Percentiles rank a stretch among this genome's conserved stretches.
These are phyloP conservation scores for Pygoscelis antarcticus DNA, from an alignment of 2,113 vertebrate species.

Conservation along the genomic window DNA sequence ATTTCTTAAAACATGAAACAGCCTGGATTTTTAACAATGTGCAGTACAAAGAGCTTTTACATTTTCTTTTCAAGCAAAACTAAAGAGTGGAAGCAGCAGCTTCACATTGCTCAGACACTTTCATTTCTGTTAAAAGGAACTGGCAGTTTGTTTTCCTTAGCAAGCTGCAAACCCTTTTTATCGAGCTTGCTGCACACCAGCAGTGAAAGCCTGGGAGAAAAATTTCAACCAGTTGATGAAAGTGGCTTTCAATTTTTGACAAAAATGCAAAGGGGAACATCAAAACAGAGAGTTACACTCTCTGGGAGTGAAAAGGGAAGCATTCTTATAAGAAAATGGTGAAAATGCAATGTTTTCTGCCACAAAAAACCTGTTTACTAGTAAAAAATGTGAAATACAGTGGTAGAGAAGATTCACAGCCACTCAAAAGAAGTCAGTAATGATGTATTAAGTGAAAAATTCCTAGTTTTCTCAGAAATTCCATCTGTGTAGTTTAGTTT, in stretches of 20 bases:
- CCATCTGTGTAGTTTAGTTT: not conserved
- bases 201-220: not conserved
- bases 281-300: not conserved
- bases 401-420: not conserved
- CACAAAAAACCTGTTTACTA: not conserved
- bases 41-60: not conserved
- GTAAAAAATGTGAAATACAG: not conserved
- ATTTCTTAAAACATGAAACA: not conserved
- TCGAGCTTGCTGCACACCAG: not conserved
- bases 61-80: not conserved
- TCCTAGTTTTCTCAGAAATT: not conserved
- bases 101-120: not conserved
- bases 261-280: not conserved
- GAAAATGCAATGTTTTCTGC: not conserved
- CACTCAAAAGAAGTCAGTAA: not conserved
- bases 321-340: not conserved
- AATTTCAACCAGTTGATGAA: not conserved
- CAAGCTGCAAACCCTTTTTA: not conserved
- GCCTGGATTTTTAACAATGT: not conserved
- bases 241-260: not conserved
- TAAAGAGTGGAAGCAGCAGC: not conserved
- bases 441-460: not conserved
- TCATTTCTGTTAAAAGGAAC: not conserved
- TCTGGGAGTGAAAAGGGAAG: not conserved
- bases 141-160: constrained; percentile 3